These are phyloP conservation scores for Hypselothyrea guttata DNA, from an alignment of 2,888 invertebrate species.

Conservation along the genomic window DNA sequence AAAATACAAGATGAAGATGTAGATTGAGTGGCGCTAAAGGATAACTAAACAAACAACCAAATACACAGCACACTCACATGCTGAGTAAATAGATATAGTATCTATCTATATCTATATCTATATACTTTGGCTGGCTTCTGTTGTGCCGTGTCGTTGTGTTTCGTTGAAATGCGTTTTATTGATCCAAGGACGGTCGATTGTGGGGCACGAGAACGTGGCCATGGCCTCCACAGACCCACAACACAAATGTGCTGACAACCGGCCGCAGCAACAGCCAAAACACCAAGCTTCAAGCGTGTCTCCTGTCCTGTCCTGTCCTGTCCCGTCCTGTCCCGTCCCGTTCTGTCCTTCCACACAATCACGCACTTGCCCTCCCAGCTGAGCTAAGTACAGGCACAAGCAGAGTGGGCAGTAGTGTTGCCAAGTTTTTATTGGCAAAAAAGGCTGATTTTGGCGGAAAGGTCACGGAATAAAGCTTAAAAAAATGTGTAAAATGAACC, in stretches of 20 bases:
- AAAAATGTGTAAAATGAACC: too few relatives aligned
- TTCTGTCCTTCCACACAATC: constrained; percentile 71
- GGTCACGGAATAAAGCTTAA: too few relatives aligned
- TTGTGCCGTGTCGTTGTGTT: constrained; percentile 4
- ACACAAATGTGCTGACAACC: constrained; percentile 55
- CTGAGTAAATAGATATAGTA: not conserved
- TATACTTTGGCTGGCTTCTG: constrained; percentile 28
- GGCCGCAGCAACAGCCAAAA: constrained; percentile 27
- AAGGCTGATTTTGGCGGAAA: too few relatives aligned
- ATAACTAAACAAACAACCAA: constrained; percentile 3
- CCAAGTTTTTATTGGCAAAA: too few relatives aligned
- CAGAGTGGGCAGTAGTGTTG: not conserved
- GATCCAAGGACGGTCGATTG: constrained; percentile 66
- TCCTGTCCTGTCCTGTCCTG: constrained; percentile 30
- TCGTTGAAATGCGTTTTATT: constrained; percentile 59
- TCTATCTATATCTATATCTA: too few relatives aligned
- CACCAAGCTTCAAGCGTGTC: constrained; percentile 17
- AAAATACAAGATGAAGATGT: constrained; percentile 17
- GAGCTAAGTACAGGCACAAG: constrained; percentile 30
- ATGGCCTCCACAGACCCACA: constrained; percentile 42
- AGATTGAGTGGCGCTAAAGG: not conserved
- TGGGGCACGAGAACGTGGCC: constrained; percentile 33
- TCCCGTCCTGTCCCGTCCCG: too few relatives aligned
- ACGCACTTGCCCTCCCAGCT: constrained; percentile 70
- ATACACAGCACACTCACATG: constrained; percentile 7